These are phyloP conservation scores for Seriola aureovittata DNA, from an alignment of 2,113 vertebrate genomes.

Conservation along the genomic window DNA sequence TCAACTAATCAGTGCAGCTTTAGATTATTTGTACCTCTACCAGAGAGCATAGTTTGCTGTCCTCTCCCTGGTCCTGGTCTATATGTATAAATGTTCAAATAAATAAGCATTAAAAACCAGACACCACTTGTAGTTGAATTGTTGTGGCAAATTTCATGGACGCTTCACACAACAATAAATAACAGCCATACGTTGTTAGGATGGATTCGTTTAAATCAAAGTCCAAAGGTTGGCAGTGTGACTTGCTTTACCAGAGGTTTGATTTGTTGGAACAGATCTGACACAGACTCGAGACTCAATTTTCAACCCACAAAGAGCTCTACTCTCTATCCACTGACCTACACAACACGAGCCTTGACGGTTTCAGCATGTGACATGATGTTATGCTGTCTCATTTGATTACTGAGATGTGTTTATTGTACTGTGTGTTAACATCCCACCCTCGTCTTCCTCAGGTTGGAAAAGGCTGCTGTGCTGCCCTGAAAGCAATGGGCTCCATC, in stretches of 20 bases:
- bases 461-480: constrained; percentile 96
- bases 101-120: too few relatives aligned
- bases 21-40: too few relatives aligned
- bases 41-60: too few relatives aligned
- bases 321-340: not conserved
- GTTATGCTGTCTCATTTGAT: not conserved
- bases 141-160: too few relatives aligned
- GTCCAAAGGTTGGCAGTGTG: not conserved
- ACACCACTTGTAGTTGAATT: too few relatives aligned
- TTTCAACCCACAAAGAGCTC: not conserved
- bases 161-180: too few relatives aligned
- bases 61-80: too few relatives aligned
- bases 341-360: not conserved
- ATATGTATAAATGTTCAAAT: too few relatives aligned
- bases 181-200: too few relatives aligned
- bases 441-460: constrained; percentile 87
- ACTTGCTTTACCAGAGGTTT: too few relatives aligned
- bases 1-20: too few relatives aligned
- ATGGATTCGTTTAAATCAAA: too few relatives aligned
- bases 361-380: not conserved
- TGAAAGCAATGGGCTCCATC: constrained; percentile 98
- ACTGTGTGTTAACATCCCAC: not conserved
- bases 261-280: not conserved
- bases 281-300: not conserved
- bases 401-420: accelerated